Percentiles rank a stretch among this genome's conserved stretches.
phyloP scores from a whole-genome alignment of 2,888 invertebrate genomes.

The Tiliacea aurago region DNA sequence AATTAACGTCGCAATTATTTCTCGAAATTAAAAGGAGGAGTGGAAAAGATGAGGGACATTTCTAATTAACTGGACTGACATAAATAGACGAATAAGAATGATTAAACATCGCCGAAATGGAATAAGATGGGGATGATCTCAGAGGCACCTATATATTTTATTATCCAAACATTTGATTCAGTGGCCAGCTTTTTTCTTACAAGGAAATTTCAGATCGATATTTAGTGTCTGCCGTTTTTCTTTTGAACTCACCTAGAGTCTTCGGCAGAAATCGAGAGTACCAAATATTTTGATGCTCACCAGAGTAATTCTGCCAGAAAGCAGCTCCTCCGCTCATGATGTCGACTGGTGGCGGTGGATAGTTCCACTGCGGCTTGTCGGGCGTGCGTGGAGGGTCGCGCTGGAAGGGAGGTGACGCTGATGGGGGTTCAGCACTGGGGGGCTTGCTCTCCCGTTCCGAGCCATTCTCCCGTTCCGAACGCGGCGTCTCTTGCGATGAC shows the following conservation, averaged over 20 bases:
- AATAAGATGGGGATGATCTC: neutral
- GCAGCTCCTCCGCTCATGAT: constrained; percentile 96
- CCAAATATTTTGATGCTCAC: constrained; percentile 87
- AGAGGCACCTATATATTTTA: neutral
- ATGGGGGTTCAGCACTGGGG: constrained; percentile 85
- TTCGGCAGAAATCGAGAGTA: constrained; percentile 51
- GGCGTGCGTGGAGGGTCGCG: constrained; percentile 87
- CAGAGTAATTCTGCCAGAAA: constrained; percentile 98
- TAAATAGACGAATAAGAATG: constrained; percentile 1
- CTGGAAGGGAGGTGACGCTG: constrained; percentile 86
- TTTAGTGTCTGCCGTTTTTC: constrained; percentile 39
- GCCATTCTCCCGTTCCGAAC: constrained; percentile 86
- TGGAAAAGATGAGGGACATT: constrained; percentile 9
- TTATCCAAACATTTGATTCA: neutral
- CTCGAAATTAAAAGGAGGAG: constrained; percentile 6
- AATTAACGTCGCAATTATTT: constrained; percentile 46
- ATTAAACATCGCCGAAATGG: constrained; percentile 23
- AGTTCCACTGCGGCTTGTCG: constrained; percentile 90
- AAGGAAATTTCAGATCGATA: constrained; percentile 8
- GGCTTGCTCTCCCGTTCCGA: constrained; percentile 88
- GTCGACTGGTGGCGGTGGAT: constrained; percentile 91
- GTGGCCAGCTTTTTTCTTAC: neutral
- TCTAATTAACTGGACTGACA: constrained; percentile 22
- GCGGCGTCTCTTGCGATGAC: constrained; percentile 80
- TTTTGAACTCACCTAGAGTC: constrained; percentile 48